Evolutionary conservation across 2,888 invertebrate genomes (phyloP), one percentile per base, ranked within the genome.

Genomic region (Thera obeliscata): DNA sequence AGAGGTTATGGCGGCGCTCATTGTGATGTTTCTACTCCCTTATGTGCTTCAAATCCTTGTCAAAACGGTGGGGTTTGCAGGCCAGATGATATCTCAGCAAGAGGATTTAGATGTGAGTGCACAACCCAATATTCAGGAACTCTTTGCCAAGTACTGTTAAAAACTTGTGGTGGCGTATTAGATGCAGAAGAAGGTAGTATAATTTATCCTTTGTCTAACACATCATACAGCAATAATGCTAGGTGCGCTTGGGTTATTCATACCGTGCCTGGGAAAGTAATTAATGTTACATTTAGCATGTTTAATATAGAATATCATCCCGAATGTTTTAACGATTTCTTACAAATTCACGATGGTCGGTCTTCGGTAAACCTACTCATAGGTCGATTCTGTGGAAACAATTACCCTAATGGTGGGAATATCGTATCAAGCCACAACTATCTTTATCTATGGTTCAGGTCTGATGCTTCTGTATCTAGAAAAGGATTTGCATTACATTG

Each of bases 321-420:
- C 0, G 95, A 95, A 56, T 98, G 98, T 81, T 86, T 89, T 55
- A 95, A 94, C 74, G 97, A 97, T 83, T 97, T 95, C 80, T 88
- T 95, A 71, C 95, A 98, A 96, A 96, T 98, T 64, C 96, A 98
- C 80, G 98, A 98, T 87, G 98, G 98, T 0, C 93, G 95, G 22
- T 96, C 95, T 72, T 95, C 96, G 12, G 95, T 96, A 0, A 94
- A 96, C 56, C 95, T 96, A 71, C 86, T 95, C 57, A 94, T 98
- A 61, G 98, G 97, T 6, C 94, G 96, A 79, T 98, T 96, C 88
- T 98, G 98, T 88, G 98, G 98, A 2, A 91, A 85, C 52, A 88
- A 83, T 11, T 88, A 95, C 41, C 97, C 98, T 0, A 94, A 95
- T 48, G 96, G 95, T 46, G 97, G 97, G 11, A 95, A 93, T 72